Evolutionary conservation across 2,888 invertebrate genomes (phyloP).

Genomic region (Noctuana brunneofusca): DNA sequence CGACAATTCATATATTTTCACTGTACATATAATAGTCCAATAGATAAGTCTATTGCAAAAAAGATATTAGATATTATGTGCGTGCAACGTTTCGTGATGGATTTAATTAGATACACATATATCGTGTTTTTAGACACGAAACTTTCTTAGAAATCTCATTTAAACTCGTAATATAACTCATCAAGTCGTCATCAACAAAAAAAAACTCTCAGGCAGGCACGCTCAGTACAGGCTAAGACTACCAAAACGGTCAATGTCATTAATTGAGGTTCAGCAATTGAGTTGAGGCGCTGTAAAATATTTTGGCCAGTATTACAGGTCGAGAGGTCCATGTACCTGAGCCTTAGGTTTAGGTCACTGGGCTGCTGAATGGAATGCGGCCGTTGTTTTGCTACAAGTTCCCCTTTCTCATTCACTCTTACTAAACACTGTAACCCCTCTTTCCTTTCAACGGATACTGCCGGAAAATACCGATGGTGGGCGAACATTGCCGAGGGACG

Average conservation of each 20-base stretch:
- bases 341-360: slow-evolving; percentile 80
- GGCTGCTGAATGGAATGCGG: slow-evolving; percentile 74
- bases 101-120: slow-evolving; percentile 9
- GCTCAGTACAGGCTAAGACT: no score
- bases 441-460: slow-evolving; percentile 37
- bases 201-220: no score
- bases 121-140: neutral
- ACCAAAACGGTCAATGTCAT: no score
- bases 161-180: slow-evolving; percentile 10
- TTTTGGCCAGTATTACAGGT: slow-evolving; percentile 22
- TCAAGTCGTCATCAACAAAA: slow-evolving; percentile 3
- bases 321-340: slow-evolving; percentile 40
- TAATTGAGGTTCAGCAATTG: no score
- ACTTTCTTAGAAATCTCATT: slow-evolving; percentile 30
- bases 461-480: slow-evolving; percentile 42
- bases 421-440: slow-evolving; percentile 41
- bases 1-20: no score
- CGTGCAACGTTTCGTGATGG: slow-evolving; percentile 15
- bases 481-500: slow-evolving; percentile 48
- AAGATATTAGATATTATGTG: neutral
- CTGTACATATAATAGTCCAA: no score
- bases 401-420: slow-evolving; percentile 57
- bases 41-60: no score
- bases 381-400: slow-evolving; percentile 78
- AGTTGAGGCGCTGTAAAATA: slow-evolving; percentile 13